Evolutionary conservation across 2,113 vertebrate genomes (phyloP).

Genomic region (chimpanzee (Pan troglodytes)): DNA sequence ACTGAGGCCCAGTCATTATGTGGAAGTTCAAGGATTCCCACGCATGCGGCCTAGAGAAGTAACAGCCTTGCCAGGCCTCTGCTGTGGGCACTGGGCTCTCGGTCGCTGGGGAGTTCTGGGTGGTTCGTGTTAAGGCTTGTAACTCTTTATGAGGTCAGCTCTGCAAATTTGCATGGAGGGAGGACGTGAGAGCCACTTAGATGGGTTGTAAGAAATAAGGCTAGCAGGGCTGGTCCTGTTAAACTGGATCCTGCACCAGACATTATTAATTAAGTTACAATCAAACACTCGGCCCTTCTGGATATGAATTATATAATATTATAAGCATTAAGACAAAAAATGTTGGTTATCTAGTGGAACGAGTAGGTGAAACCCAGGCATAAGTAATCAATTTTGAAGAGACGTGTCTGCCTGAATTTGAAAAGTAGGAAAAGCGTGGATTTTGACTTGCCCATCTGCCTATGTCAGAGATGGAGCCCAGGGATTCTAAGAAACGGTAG

Average conservation of each 20-base stretch:
- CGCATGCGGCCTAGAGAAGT: too few species aligned
- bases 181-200: accelerated
- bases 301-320: accelerated
- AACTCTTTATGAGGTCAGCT: background rate
- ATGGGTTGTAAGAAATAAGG: accelerated
- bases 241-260: accelerated
- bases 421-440: background rate
- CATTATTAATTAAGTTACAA: accelerated
- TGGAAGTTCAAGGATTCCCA: background rate
- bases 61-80: accelerated
- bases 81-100: accelerated
- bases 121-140: accelerated
- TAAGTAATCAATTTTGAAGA: too few species aligned
- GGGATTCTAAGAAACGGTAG: accelerated
- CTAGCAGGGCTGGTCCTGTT: accelerated
- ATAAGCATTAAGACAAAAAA: background rate
- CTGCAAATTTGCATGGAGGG: accelerated
- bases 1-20: accelerated
- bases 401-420: too few species aligned
- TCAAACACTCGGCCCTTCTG: background rate
- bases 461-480: accelerated
- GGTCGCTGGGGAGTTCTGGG: accelerated
- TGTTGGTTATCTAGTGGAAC: accelerated
- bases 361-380: background rate
- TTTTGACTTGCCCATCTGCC: background rate